Base-by-base conservation (phyloP, 2,113 vertebrate genomes). In the Ceratotherium simum region DNA sequence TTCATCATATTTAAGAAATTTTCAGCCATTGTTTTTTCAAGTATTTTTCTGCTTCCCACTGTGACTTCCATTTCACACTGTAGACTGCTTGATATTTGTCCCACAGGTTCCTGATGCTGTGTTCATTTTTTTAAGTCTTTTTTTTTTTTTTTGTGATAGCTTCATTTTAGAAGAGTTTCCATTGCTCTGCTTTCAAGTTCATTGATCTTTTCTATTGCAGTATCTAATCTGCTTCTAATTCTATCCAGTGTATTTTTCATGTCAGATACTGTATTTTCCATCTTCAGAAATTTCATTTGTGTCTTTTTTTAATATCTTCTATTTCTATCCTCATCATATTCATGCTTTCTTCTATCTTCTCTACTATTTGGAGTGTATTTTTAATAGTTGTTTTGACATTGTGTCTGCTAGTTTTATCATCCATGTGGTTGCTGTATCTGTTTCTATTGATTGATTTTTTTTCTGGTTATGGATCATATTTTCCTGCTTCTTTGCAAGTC, bases 131-230 rank as follows among this genome's bases (percentile, higher is more conserved):
- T 64, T 4, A 64, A n/a, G 14, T 64, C 18, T 39, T 36, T 64
- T 69, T 89, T 4, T 23, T 42, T 91, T 88, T 70, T 10, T n/a
- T n/a, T n/a, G n/a, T n/a, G n/a, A 42, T 58, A 72, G 8, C 17
- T 94, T 96, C 33, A 75, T 93, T 65, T 98, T 82, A 56, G 48
- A 82, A 67, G 56, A 70, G 7, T 93, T 96, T 85, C 6, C 5
- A 54, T 62, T 60, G 31, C 58, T 76, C 23, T 42, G 25, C 10
- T 93, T 91, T 84, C 36, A 6, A 29, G 8, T 76, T 95, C n/a
- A 39, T 56, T 67, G 6, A 78, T 78, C 21, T 83, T 93, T 93
- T 93, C 27, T 72, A 65, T 31, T 33, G 0, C 3, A 95, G 13
- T 73, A 23, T 86, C 42, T 83, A 78, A 56, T 82, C 20, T 88